Evolutionary conservation across 2,888 invertebrate species (phyloP).

Genomic region (Alloplasta piceator): DNA sequence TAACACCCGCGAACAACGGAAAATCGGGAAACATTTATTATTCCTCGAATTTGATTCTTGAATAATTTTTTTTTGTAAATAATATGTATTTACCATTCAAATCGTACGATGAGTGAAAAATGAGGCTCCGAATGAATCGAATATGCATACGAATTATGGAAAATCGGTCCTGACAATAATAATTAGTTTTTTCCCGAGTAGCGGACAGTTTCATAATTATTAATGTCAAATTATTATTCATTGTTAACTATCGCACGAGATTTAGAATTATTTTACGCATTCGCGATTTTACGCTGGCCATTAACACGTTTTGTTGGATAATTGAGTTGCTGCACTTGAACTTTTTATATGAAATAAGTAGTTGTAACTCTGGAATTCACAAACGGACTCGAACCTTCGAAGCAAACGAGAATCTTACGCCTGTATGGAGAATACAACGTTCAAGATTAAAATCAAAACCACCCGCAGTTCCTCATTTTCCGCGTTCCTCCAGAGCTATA

Average conservation of each 20-base stretch:
- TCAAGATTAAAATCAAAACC: not conserved
- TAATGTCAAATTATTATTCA: not conserved
- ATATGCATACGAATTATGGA: too few relatives aligned
- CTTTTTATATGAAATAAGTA: not conserved
- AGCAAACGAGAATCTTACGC: not conserved
- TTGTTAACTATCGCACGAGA: not conserved
- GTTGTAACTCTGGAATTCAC: constrained; percentile 25
- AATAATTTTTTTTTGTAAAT: too few relatives aligned
- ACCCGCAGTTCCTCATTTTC: not conserved
- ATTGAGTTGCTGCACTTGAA: too few relatives aligned
- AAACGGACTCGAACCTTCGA: constrained; percentile 47
- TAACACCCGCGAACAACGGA: not conserved
- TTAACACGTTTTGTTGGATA: constrained; percentile 1
- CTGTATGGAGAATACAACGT: not conserved
- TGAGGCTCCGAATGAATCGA: too few relatives aligned
- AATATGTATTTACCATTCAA: too few relatives aligned
- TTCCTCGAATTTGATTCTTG: too few relatives aligned
- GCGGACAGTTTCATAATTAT: too few relatives aligned
- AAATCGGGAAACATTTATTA: too few relatives aligned
- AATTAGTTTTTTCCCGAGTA: too few relatives aligned
- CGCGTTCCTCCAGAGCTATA: constrained; percentile 1
- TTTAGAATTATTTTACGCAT: not conserved
- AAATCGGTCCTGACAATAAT: too few relatives aligned
- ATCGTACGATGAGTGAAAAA: too few relatives aligned
- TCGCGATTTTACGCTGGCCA: not conserved